These are phyloP conservation scores for Salticus scenicus DNA, from an alignment of 2,888 invertebrate species.

Conservation along the genomic window DNA sequence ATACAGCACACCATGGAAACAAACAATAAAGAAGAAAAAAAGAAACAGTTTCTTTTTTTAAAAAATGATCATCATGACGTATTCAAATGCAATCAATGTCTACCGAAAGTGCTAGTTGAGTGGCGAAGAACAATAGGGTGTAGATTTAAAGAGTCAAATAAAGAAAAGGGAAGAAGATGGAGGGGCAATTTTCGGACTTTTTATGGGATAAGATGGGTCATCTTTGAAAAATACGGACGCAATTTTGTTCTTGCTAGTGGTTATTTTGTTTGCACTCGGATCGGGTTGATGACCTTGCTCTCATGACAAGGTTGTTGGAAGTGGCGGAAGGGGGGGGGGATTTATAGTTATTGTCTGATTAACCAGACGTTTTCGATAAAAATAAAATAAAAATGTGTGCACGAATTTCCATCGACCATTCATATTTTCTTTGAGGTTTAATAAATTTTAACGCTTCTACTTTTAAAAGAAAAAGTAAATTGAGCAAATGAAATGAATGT, in stretches of 20 bases:
- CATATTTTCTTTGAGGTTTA: too few species aligned
- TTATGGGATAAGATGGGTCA: slow-evolving; percentile 63
- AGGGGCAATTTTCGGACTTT: slow-evolving; percentile 50
- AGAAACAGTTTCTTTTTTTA: background rate
- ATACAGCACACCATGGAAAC: background rate
- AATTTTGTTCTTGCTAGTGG: slow-evolving; percentile 47
- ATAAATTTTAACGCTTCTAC: too few species aligned
- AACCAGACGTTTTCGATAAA: too few species aligned
- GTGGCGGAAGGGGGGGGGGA: too few species aligned
- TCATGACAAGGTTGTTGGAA: slow-evolving; percentile 46
- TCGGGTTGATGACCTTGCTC: slow-evolving; percentile 50
- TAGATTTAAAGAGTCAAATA: slow-evolving; percentile 23
- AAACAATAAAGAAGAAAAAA: background rate
- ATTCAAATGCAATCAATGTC: slow-evolving; percentile 60
- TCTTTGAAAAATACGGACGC: slow-evolving; percentile 39
- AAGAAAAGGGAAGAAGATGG: slow-evolving; percentile 23
- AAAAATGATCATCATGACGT: background rate
- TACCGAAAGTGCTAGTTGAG: slow-evolving; percentile 42
- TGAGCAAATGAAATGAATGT: too few species aligned
- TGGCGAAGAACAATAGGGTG: slow-evolving; percentile 62
- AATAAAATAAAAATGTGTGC: too few species aligned
- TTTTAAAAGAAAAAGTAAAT: too few species aligned
- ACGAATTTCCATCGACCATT: too few species aligned
- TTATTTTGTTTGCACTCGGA: slow-evolving; percentile 49
- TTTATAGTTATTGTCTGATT: too few species aligned